Base-by-base conservation (phyloP, 2,888 invertebrate genomes). In the Strigamia maritima region DNA sequence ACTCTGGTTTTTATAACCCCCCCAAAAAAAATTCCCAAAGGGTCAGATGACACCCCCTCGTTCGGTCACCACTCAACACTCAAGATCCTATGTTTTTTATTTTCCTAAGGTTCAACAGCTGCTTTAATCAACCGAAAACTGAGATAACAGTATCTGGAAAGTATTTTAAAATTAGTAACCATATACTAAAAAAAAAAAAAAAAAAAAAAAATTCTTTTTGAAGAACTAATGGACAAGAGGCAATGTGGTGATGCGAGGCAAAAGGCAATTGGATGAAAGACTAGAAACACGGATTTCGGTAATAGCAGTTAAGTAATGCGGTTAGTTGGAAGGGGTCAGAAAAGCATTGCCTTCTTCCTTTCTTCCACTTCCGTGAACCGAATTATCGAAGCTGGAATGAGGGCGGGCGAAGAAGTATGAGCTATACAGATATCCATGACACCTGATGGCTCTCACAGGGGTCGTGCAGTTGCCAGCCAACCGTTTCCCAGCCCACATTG, bases 361-460 rank as follows among this genome's bases (percentile, higher is more conserved):
- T 19, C 24, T 60, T 19, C 60, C 60, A 44, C 44, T 44, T 44
- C 44, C 10, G 4, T 44, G 44, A 44, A 44, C 24, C 60, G 60
- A 60, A 60, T 60, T 60, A 60, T 60, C 22, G 60, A 60, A 24
- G 22, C 24, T 10, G 19, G 60, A 4, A 44, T 44, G 44, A 44
- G 44, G 44, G 44, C 44, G 10, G 31, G n/a, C n/a, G 16, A 54
- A 60, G 60, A 60, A 60, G 60, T 60, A 60, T 60, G 60, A 60
- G 60, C 60, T 60, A 60, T 24, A 60, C 22, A 60, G 60, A 6
- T 60, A 60, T 19, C 60, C 60, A 60, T 60, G 60, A 60, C 60
- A 60, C 60, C 60, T 60, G 60, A 60, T 60, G 60, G n/a, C 60
- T 60, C 60, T 60, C 60, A 60, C 60, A 60, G 60, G 60, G 60